Evolutionary conservation across 2,888 invertebrate genomes (phyloP).

Genomic region (Lepidochitona cinerea): DNA sequence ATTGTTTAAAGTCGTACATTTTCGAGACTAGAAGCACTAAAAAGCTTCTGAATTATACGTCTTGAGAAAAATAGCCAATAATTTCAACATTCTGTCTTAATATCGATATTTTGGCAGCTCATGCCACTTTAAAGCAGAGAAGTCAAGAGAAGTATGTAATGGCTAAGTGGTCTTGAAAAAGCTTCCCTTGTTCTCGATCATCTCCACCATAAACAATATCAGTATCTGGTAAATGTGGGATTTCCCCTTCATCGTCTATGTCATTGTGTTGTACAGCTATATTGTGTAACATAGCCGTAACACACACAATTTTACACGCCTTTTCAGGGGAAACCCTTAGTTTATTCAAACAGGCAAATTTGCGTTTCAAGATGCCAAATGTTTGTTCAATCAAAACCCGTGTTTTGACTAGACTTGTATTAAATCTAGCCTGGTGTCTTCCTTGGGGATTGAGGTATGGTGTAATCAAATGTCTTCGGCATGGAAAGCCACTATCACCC

Average conservation of each 20-base stretch:
- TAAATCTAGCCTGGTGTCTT: background rate
- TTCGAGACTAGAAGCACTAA: too few species aligned
- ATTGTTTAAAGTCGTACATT: too few species aligned
- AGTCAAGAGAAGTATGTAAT: background rate
- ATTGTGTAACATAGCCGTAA: background rate
- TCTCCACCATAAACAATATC: background rate
- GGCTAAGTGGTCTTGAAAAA: background rate
- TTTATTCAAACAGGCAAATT: background rate
- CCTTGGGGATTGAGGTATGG: background rate
- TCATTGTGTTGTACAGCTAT: background rate
- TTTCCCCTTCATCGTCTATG: background rate
- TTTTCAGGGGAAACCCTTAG: background rate
- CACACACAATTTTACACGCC: background rate
- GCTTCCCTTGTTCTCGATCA: background rate
- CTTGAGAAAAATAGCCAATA: too few species aligned
- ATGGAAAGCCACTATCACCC: background rate
- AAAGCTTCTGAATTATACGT: too few species aligned
- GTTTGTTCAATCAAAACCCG: background rate
- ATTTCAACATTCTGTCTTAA: too few species aligned
- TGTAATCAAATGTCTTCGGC: background rate
- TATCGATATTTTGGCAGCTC: too few species aligned
- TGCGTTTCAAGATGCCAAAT: background rate
- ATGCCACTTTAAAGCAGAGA: too few species aligned
- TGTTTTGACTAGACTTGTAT: background rate
- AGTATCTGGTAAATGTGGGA: background rate